Base-by-base conservation (phyloP, 2,113 vertebrate species). In the Anguilla japonica region DNA sequence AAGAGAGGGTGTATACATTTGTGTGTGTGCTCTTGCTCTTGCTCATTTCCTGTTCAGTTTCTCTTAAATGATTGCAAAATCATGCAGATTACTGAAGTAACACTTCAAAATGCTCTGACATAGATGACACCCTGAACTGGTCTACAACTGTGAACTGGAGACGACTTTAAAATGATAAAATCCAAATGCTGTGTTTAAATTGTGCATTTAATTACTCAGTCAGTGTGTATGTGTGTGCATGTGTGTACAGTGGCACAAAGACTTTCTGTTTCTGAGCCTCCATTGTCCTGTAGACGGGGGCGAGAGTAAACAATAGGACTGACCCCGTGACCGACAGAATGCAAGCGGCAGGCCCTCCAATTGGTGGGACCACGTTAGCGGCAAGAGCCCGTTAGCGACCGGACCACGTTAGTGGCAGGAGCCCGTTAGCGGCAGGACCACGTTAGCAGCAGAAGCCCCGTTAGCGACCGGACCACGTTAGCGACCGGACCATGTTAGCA, bases 271-370 rank as follows among this genome's bases (percentile, higher is more conserved):
- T 41, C 29, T 18, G 50, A 46, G 81, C 8, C 84, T 83, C 53
- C 56, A 83, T 87, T 87, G 86, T 83, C 67, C 80, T 46, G 29
- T 26, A 41, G 6, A 67, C 67, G 63, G 84, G 39, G 39, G 5
- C 79, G 50, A n/a, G 83, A 41, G 39, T 43, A 34, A 87, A 90
- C 79, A 40, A 90, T 85, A 39, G 83, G 14, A 26, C 13, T 41
- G 83, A 71, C 75, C 78, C 14, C 71, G 84, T 83, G 75, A 81
- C 79, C 13, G 26, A 3, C 16, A 34, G 34, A 34, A 34, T 34
- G 85, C 15, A 22, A n/a, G 22, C 63, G 57, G 6, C 41, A 39
- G 43, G 43, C 43, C 43, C 43, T 8, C 5, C 8, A 8, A 46
- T 4, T 8, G 8, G 43, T 46, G 43, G 43, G 50, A 53, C 50